A percentile compares a stretch with the other conserved stretches of the same genome.
Evolutionary conservation across 2,888 invertebrate species (phyloP).

Genomic region (Anticlea derivata): DNA sequence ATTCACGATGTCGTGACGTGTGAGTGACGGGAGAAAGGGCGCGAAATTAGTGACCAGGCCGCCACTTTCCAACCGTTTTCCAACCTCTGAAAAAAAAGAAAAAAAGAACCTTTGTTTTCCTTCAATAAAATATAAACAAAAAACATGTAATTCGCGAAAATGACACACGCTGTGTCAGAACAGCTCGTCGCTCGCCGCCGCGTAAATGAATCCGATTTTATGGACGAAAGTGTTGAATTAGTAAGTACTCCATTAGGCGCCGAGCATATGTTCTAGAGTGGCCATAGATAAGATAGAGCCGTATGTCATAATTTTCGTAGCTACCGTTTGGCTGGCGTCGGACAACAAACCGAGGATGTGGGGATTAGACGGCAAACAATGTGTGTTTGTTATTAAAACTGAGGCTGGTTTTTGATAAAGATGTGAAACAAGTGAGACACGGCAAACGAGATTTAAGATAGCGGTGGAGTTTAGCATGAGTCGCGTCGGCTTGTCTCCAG

Average conservation of each 20-base stretch:
- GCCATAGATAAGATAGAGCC: conserved; percentile 80
- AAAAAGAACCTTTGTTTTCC: conserved; percentile 29
- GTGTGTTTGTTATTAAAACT: conserved; percentile 68
- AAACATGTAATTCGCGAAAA: conserved; percentile 35
- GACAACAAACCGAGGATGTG: conserved; percentile 67
- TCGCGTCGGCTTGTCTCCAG: conserved; percentile 43
- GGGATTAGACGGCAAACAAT: conserved; percentile 75
- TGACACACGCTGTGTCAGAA: conserved; percentile 62
- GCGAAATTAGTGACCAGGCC: conserved; percentile 68
- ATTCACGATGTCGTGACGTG: conserved; percentile 58
- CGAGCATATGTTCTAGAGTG: conserved; percentile 79
- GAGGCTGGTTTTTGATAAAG: conserved; percentile 66
- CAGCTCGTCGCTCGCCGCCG: conserved; percentile 39
- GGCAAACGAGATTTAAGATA: conserved; percentile 68
- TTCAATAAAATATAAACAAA: conserved; percentile 26
- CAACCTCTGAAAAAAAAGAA: conserved; percentile 36
- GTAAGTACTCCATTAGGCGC: conserved; percentile 73
- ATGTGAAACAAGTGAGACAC: conserved; percentile 62
- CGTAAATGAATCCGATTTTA: conserved; percentile 65
- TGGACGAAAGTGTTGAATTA: conserved; percentile 73
- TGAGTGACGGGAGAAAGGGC: conserved; percentile 82
- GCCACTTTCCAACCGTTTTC: conserved; percentile 42
- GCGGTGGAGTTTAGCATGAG: conserved; percentile 46
- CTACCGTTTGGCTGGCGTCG: conserved; percentile 80
- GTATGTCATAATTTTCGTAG: conserved; percentile 77